Percentiles rank a stretch among this genome's conserved stretches.
phyloP scores from a whole-genome alignment of 2,888 invertebrate species.

The Mylabris sibirica region DNA sequence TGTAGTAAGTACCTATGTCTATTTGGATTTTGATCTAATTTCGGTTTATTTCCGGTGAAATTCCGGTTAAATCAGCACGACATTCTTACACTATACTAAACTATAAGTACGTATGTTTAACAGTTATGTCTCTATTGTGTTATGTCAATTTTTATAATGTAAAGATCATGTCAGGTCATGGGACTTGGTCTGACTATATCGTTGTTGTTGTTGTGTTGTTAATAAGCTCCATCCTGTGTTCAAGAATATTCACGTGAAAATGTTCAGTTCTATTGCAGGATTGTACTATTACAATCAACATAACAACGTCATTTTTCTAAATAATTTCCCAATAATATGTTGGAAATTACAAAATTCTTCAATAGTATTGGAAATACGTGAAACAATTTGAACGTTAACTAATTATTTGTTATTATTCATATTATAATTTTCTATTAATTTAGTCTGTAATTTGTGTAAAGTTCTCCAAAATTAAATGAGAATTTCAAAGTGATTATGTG shows the following conservation, averaged over 20 bases:
- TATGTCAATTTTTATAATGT: conserved; percentile 12
- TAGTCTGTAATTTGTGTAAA: background rate
- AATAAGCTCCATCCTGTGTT: conserved; percentile 37
- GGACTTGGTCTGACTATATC: conserved; percentile 22
- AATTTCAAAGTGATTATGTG: background rate
- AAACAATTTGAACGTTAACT: background rate
- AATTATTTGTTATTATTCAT: background rate
- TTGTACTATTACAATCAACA: conserved; percentile 10
- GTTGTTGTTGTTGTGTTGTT: conserved; percentile 19
- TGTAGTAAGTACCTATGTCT: too few species aligned
- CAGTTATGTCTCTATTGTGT: background rate
- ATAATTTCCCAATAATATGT: conserved; percentile 15
- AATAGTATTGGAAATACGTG: conserved; percentile 22
- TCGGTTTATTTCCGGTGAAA: too few species aligned
- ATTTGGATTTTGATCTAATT: too few species aligned
- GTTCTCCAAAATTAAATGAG: background rate
- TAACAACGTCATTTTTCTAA: background rate
- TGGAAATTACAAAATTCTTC: conserved; percentile 23
- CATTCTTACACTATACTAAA: too few species aligned
- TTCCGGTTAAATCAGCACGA: too few species aligned
- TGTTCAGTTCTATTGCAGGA: conserved; percentile 21
- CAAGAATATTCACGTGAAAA: conserved; percentile 32
- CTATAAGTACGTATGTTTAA: background rate
- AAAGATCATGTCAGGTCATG: conserved; percentile 34
- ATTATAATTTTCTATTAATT: background rate